Evolutionary conservation across 2,113 vertebrate genomes (phyloP).

Genomic region (Vicugna pacos): DNA sequence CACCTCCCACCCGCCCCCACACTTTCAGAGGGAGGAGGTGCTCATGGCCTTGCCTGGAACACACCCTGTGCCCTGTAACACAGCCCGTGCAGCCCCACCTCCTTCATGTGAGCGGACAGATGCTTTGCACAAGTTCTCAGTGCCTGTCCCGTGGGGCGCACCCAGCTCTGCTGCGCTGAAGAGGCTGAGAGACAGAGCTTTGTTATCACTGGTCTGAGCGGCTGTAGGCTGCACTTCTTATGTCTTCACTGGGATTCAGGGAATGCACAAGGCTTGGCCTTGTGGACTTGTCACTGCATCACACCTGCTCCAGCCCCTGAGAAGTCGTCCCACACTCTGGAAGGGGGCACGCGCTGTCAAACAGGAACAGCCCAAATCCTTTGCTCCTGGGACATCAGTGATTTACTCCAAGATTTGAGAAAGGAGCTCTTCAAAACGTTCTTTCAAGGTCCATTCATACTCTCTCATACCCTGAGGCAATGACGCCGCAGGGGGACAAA

Average conservation of each 20-base stretch:
- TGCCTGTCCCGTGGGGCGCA: rapidly evolving
- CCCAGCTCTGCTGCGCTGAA: not conserved
- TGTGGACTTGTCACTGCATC: too few species aligned
- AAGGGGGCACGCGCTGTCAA: not conserved
- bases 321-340: not conserved
- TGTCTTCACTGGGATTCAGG: not conserved
- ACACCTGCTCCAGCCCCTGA: not conserved
- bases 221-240: not conserved
- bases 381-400: not conserved
- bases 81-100: not conserved
- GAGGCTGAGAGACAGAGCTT: not conserved
- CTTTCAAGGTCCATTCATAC: not conserved
- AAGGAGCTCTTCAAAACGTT: not conserved
- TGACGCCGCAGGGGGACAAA: not conserved
- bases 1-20: too few species aligned
- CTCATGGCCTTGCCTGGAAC: too few species aligned
- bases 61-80: not conserved
- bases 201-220: rapidly evolving
- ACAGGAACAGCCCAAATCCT: not conserved
- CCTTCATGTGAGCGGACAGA: rapidly evolving
- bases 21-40: not conserved
- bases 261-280: not conserved
- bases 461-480: not conserved
- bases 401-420: not conserved
- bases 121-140: not conserved